Evolutionary conservation across 2,888 invertebrate genomes (phyloP), one percentile per base, ranked within the genome.

Genomic region (Tholera decimalis): DNA sequence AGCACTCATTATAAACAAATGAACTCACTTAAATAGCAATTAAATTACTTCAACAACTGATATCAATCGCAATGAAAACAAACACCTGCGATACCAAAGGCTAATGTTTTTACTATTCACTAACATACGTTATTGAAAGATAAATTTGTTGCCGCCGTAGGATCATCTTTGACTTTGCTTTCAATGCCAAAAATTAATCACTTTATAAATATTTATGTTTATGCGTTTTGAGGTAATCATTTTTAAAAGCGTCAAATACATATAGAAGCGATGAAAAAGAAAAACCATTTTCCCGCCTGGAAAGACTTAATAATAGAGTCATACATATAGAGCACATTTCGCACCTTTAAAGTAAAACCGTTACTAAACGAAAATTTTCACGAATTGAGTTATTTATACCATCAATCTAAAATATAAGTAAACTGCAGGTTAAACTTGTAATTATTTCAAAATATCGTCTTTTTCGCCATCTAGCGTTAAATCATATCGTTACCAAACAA

Each of bases 101-200:
- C 43, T 20, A 59, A 44, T 5, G 51, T 44, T 8, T 54, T n/a
- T n/a, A n/a, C n/a, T n/a, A n/a, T n/a, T n/a, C n/a, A n/a, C n/a
- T n/a, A n/a, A n/a, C n/a, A n/a, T 35, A 53, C 49, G 37, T 57
- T 57, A 51, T 15, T 13, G 26, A 55, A 50, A 20, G 8, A 50
- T 37, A 8, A 54, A 55, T 41, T 33, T 13, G 33, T 9, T 13
- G 18, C 39, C 9, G 18, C 30, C 9, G n/a, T 8, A 39, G 15
- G n/a, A 24, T 50, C 44, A 20, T 44, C 51, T 30, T 46, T 7
- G 2, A 18, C 2, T 24, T n/a, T 30, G 20, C 4, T 33, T 70
- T 69, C n/a, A 20, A 4, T 0, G 8, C 8, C 11, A 26, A 2
- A 2, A 26, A 50, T 30, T 7, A 24, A 5, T 30, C 5, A 9